Evolutionary conservation across 1,140 invertebrate genomes (phyloP).

Genomic region (Archegozetes longisetosus): DNA sequence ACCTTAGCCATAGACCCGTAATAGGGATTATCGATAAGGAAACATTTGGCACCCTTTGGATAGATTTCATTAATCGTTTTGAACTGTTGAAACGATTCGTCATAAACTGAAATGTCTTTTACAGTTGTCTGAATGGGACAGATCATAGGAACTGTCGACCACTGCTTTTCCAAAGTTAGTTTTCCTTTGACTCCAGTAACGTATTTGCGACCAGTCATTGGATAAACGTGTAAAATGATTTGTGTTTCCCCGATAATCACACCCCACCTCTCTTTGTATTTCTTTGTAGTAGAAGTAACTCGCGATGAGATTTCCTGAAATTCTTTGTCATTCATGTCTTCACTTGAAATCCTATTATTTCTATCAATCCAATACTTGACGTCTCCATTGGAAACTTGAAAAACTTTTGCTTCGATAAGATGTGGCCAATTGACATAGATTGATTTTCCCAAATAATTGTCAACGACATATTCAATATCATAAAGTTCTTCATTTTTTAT

Average conservation of each 20-base stretch:
- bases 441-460: slow-evolving; percentile 25
- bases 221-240: slow-evolving; percentile 51
- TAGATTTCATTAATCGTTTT: slow-evolving; percentile 53
- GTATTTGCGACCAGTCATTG: slow-evolving; percentile 46
- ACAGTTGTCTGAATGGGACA: slow-evolving; percentile 55
- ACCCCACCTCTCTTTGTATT: slow-evolving; percentile 33
- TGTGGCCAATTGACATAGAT: slow-evolving; percentile 72
- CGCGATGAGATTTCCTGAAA: slow-evolving; percentile 1
- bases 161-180: slow-evolving; percentile 49
- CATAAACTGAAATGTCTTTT: slow-evolving; percentile 39
- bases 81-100: slow-evolving; percentile 28
- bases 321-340: background rate
- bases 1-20: slow-evolving; percentile 63
- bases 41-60: slow-evolving; percentile 43
- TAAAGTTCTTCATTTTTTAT: slow-evolving; percentile 24
- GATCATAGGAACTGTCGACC: slow-evolving; percentile 32
- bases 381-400: slow-evolving; percentile 13
- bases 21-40: slow-evolving; percentile 56
- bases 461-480: background rate
- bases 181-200: slow-evolving; percentile 33
- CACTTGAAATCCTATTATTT: background rate
- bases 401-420: slow-evolving; percentile 46
- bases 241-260: slow-evolving; percentile 55
- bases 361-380: background rate
- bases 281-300: slow-evolving; percentile 10